Evolutionary conservation across 2,888 invertebrate genomes (phyloP).

Genomic region (Alcis repandata): DNA sequence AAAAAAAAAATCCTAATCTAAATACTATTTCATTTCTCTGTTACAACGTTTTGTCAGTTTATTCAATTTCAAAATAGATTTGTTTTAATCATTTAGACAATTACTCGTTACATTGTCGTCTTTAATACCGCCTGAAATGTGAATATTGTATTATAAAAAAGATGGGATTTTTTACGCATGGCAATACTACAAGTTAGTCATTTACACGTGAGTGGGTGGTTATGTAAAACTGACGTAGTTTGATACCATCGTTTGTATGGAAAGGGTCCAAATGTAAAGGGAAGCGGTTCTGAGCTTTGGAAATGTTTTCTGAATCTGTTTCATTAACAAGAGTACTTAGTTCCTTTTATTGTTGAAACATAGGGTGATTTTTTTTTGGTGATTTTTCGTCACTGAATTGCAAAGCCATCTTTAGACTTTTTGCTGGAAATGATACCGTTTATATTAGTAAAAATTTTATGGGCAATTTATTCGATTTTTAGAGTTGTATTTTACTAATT

Average conservation of each 20-base stretch:
- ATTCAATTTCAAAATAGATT: too few relatives aligned
- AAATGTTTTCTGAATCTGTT: conserved; percentile 17
- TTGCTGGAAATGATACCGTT: too few relatives aligned
- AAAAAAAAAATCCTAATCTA: too few relatives aligned
- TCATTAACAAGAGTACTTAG: conserved; percentile 11
- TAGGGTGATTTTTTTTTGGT: too few relatives aligned
- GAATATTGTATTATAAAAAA: neutral
- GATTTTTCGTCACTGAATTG: too few relatives aligned
- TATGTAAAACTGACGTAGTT: conserved; percentile 25
- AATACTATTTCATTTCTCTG: too few relatives aligned
- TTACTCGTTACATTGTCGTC: neutral
- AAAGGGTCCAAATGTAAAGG: conserved; percentile 19
- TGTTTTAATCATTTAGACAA: too few relatives aligned
- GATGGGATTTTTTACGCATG: neutral
- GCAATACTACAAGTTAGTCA: conserved; percentile 16
- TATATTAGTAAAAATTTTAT: too few relatives aligned
- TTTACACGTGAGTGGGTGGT: conserved; percentile 21
- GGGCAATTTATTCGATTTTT: too few relatives aligned
- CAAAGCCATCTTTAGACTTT: too few relatives aligned
- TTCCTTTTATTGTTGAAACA: conserved; percentile 1
- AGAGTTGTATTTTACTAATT: too few relatives aligned
- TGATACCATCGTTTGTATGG: conserved; percentile 30
- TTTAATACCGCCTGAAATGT: neutral
- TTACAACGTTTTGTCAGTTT: too few relatives aligned
- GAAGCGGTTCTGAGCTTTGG: conserved; percentile 1